phyloP scores from a whole-genome alignment of 2,888 invertebrate species.

The Thymelicus lineola region DNA sequence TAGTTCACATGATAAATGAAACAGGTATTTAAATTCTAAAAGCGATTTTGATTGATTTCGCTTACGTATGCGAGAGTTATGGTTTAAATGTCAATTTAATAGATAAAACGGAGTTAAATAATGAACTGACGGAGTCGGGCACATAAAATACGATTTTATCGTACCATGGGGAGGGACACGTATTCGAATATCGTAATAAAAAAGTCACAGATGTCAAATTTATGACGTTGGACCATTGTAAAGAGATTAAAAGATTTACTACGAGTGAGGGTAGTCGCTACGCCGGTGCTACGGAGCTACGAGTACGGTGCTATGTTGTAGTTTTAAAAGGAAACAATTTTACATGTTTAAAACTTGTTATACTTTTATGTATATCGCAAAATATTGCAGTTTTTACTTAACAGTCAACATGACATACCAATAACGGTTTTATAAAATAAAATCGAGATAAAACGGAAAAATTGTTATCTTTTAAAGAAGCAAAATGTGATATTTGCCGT shows the following conservation, averaged over 20 bases:
- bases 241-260: conserved; percentile 85
- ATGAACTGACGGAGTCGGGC: conserved; percentile 74
- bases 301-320: conserved; percentile 40
- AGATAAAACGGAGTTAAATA: conserved; percentile 77
- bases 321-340: conserved; percentile 60
- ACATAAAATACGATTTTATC: conserved; percentile 84
- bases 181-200: conserved; percentile 84
- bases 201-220: conserved; percentile 85
- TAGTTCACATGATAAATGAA: conserved; percentile 18
- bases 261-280: conserved; percentile 57
- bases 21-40: conserved; percentile 41
- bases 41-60: conserved; percentile 46
- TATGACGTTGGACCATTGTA: conserved; percentile 82
- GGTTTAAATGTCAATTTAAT: conserved; percentile 66
- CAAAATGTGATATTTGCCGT: too few species aligned
- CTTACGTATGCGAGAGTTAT: conserved; percentile 44
- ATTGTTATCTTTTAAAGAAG: too few species aligned
- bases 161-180: conserved; percentile 80
- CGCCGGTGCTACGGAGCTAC: conserved; percentile 46
- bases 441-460: not conserved
- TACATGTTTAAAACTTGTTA: conserved; percentile 62
- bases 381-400: not conserved
- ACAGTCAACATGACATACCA: conserved; percentile 12
- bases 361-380: conserved; percentile 54
- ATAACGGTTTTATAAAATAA: not conserved